Base-by-base conservation (phyloP, 2,113 vertebrate genomes). In the Serilophus lunatus region DNA sequence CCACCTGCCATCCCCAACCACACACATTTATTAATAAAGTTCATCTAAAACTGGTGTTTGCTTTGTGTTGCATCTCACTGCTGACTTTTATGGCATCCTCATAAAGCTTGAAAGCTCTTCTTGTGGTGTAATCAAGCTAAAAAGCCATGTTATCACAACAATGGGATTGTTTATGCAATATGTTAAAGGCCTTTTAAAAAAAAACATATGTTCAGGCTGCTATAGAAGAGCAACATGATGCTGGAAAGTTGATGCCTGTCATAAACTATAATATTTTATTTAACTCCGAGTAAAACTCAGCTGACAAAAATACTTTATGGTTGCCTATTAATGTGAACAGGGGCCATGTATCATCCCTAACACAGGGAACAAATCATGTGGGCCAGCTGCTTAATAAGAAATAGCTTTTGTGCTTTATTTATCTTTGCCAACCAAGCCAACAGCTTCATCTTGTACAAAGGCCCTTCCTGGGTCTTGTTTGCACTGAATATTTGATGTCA, bases 231-330 rank as follows among this genome's bases (percentile, higher is more conserved):
- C 86, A 96, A 94, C 87, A 79, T 88, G 91, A 88, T 82, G 90
- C 53, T 79, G 71, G 70, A 71, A 92, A 92, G 85, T 81, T 83
- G 94, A 96, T 94, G 40, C 50, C 22, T 80, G 44, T 78, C 83
- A 59, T 93, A 94, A 97, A 93, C 68, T 17, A 17, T 71, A 92
- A 92, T 87, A 96, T 97, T 97, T 93, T 95, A 94, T 96, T 93
- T 83, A 97, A 97, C 50, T 92, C 36, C 1, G 0, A 89, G 89
- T 95, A 96, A 92, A 98, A 96, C 75, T 96, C 91, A 49, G 81
- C 77, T 86, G 84, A 95, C 82, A 96, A 82, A 96, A 96, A 90
- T 78, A 61, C 36, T 97, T 97, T 93, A 96, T 95, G 76, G 70
- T 31, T 69, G 75, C 61, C 85, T 87, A 71, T 96, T 95, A 97